A percentile compares a stretch with the other conserved stretches of the same genome.
Conservation (phyloP, 2,113 vertebrate species). For the Aythya baeri region DNA sequence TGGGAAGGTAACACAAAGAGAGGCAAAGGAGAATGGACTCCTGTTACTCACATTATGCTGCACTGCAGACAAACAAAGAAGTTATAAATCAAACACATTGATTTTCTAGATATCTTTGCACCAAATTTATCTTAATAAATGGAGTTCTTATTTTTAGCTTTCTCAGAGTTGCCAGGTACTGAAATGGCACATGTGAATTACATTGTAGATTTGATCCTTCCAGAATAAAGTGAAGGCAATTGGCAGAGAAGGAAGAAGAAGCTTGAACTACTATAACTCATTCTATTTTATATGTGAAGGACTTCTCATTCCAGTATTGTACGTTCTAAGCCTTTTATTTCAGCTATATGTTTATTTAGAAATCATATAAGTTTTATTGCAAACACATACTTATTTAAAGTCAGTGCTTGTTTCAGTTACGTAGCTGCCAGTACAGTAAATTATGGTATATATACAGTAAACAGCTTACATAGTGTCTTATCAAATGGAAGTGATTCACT, state of each 20-base stretch:
- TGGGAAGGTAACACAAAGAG: not conserved
- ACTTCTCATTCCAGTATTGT: not conserved
- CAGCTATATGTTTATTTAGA: not conserved
- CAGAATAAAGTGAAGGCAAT: not conserved
- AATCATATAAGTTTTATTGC: not conserved
- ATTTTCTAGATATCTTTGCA: not conserved
- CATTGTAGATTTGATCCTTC: not conserved
- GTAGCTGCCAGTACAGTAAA: not conserved
- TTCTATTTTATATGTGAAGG: not conserved
- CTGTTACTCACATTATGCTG: not conserved
- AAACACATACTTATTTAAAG: not conserved
- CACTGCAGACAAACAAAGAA: not conserved
- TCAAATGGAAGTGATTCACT: not conserved
- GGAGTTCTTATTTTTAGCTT: not conserved
- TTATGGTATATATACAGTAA: not conserved
- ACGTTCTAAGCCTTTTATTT: not conserved
- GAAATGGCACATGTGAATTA: slow-evolving; percentile 5
- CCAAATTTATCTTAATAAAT: not conserved
- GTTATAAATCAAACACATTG: not conserved
- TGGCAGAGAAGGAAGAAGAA: not conserved
- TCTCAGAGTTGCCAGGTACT: not conserved
- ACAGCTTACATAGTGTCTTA: not conserved
- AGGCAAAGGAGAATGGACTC: not conserved
- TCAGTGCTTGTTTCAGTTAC: not conserved
- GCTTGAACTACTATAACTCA: not conserved